Conservation (phyloP, 2,113 vertebrate species). For the Pelusios castaneus region DNA sequence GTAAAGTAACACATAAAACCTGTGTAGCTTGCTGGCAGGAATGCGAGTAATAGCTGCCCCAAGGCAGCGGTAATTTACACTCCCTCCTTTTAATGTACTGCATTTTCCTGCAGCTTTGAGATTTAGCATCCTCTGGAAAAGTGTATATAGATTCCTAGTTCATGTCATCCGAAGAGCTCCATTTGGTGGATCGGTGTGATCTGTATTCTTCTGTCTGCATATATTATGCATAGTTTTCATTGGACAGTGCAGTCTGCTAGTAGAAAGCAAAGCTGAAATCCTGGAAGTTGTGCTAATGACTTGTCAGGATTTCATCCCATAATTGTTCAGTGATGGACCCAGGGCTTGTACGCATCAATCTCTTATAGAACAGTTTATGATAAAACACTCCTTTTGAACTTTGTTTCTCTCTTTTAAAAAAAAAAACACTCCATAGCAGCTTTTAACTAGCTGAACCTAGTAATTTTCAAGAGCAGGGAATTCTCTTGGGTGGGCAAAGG, state of each 20-base stretch:
- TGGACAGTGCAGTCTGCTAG: background rate
- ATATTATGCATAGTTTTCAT: background rate
- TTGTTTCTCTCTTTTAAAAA: accelerated
- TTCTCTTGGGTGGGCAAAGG: background rate
- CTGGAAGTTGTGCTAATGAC: too few species aligned
- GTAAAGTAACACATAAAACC: background rate
- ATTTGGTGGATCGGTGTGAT: background rate
- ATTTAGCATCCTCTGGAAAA: background rate
- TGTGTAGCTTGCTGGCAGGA: background rate
- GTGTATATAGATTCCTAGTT: background rate
- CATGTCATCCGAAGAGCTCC: accelerated
- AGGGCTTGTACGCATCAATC: slow-evolving; percentile 38
- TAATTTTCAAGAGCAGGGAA: background rate
- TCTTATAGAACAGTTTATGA: background rate
- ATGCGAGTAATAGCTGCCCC: slow-evolving; percentile 1
- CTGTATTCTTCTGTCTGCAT: accelerated
- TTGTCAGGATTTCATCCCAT: background rate
- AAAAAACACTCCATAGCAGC: background rate
- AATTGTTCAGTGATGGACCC: slow-evolving; percentile 7
- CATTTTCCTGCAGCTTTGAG: background rate
- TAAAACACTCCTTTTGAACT: background rate
- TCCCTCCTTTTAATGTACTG: background rate
- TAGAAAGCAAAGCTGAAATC: background rate
- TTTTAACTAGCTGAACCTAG: background rate
- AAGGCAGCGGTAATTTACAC: background rate